These are phyloP conservation scores for Tolmerus cingulatus DNA, from an alignment of 2,888 invertebrate genomes.

Conservation along the genomic window DNA sequence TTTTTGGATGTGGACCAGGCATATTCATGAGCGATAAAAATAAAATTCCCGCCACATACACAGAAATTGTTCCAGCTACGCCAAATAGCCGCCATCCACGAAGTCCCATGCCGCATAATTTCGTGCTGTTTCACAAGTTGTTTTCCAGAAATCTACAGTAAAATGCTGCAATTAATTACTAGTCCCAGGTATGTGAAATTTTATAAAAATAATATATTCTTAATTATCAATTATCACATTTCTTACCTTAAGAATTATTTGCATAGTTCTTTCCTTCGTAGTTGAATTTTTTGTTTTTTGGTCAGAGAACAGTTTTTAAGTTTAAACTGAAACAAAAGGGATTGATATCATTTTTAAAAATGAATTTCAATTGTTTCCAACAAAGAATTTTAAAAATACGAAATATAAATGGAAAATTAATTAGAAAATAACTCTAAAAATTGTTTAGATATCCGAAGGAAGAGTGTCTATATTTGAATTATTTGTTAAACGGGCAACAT, in stretches of 20 bases:
- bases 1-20: slow-evolving; percentile 60
- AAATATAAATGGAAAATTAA: no score
- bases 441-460: no score
- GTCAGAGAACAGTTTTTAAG: background rate
- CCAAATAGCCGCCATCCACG: slow-evolving; percentile 64
- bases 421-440: no score
- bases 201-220: background rate
- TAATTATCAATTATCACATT: background rate
- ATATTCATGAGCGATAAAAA: slow-evolving; percentile 63
- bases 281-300: background rate
- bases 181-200: background rate
- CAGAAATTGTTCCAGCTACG: slow-evolving; percentile 62
- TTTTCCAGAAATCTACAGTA: background rate
- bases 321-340: background rate
- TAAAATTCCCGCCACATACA: slow-evolving; percentile 62
- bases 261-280: background rate
- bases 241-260: background rate
- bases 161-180: background rate
- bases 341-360: background rate
- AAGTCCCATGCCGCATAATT: slow-evolving; percentile 56
- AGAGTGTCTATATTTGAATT: background rate
- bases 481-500: background rate
- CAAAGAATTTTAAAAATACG: background rate
- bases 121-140: background rate
- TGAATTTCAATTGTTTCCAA: background rate